Evolutionary conservation across 2,888 invertebrate species (phyloP).

Genomic region (Biston betularia): DNA sequence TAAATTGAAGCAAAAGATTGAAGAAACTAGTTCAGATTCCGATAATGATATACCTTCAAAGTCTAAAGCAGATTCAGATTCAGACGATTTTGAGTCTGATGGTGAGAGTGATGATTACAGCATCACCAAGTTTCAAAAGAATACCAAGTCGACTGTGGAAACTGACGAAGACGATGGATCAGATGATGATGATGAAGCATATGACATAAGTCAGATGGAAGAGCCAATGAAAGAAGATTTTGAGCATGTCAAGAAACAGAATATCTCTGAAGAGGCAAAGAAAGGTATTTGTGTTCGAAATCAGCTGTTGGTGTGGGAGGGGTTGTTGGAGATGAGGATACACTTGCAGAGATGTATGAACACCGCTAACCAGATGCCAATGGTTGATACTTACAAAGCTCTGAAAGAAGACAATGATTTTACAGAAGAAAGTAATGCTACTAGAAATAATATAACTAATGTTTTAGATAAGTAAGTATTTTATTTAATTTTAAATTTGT

Average conservation of each 20-base stretch:
- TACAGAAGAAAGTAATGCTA: slow-evolving; percentile 76
- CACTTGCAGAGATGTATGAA: slow-evolving; percentile 93
- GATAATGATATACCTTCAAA: slow-evolving; percentile 36
- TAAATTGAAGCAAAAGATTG: slow-evolving; percentile 28
- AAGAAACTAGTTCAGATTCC: slow-evolving; percentile 38
- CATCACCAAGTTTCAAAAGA: slow-evolving; percentile 59
- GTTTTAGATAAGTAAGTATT: slow-evolving; percentile 87
- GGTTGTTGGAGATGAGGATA: slow-evolving; percentile 93
- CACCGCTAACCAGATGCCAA: slow-evolving; percentile 92
- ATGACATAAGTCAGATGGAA: slow-evolving; percentile 77
- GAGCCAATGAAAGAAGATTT: slow-evolving; percentile 83
- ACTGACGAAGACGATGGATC: slow-evolving; percentile 54
- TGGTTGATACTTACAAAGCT: slow-evolving; percentile 81
- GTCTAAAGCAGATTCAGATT: slow-evolving; percentile 40
- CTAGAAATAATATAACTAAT: slow-evolving; percentile 83
- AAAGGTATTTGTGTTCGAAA: slow-evolving; percentile 90
- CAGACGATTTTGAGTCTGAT: slow-evolving; percentile 51
- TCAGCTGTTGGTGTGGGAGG: slow-evolving; percentile 93
- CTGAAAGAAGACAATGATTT: slow-evolving; percentile 83
- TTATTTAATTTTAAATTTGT: slow-evolving; percentile 3
- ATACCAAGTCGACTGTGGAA: slow-evolving; percentile 55
- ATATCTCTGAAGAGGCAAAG: slow-evolving; percentile 85
- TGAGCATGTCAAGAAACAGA: slow-evolving; percentile 85
- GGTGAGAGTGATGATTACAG: slow-evolving; percentile 66
- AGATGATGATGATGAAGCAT: slow-evolving; percentile 66